Percentiles rank a stretch among this genome's conserved stretches.
Conservation (phyloP, 2,113 vertebrate species). For the Myiagra hebetior region DNA sequence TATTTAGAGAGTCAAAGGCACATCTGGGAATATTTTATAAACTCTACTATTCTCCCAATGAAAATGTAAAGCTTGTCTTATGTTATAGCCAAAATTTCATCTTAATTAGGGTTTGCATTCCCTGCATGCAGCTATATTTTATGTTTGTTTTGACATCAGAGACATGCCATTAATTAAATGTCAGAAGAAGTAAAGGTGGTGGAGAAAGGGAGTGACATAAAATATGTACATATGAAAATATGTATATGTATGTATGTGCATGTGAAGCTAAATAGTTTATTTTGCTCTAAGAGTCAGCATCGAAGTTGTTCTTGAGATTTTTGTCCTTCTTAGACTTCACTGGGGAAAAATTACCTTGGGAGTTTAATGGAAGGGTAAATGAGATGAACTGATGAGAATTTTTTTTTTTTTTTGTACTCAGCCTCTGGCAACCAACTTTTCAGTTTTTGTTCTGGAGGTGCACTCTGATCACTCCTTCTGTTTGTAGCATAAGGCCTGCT, state of each 20-base stretch:
- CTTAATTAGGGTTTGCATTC: constrained; percentile 71
- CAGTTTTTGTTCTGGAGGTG: not conserved
- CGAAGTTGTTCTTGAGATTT: not conserved
- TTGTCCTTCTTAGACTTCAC: not conserved
- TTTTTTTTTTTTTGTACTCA: not conserved
- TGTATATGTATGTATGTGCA: not conserved
- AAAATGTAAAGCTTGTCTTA: constrained; percentile 68
- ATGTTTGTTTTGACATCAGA: constrained; percentile 72
- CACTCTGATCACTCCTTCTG: not conserved
- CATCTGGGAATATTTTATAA: constrained; percentile 76
- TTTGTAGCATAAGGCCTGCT: not conserved
- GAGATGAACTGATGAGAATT: not conserved
- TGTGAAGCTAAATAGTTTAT: not conserved
- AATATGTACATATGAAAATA: constrained; percentile 62
- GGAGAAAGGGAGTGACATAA: constrained; percentile 65
- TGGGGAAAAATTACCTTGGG: not conserved
- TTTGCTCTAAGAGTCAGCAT: not conserved
- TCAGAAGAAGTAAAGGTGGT: constrained; percentile 65
- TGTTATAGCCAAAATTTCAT: constrained; percentile 62
- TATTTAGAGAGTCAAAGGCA: constrained; percentile 51
- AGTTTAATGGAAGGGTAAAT: not conserved
- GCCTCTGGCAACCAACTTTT: not conserved
- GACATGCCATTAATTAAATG: constrained; percentile 68
- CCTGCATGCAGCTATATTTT: constrained; percentile 61
- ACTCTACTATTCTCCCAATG: constrained; percentile 55